Evolutionary conservation across 2,113 vertebrate genomes (phyloP).

Genomic region (Cygnus buccinator): DNA sequence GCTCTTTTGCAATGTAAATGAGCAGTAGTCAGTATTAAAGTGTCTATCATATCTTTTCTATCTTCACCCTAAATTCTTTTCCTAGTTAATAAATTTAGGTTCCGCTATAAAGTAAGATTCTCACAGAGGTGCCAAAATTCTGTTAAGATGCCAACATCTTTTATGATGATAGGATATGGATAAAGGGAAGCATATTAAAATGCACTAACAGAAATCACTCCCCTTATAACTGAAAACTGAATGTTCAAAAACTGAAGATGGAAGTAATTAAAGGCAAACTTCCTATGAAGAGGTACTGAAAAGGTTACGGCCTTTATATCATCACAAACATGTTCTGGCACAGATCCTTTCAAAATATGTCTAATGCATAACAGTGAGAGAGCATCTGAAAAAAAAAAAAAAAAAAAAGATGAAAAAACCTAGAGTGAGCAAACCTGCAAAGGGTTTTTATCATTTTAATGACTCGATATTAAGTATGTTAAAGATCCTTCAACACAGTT

Average conservation of each 20-base stretch:
- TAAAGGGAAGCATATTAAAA: background rate
- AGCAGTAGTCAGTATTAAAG: background rate
- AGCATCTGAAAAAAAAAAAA: slow-evolving; percentile 4
- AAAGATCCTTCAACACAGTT: slow-evolving; percentile 28
- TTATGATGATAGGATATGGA: background rate
- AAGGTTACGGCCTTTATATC: slow-evolving; percentile 39
- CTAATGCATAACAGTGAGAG: slow-evolving; percentile 47
- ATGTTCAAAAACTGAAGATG: background rate
- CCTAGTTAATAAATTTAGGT: background rate
- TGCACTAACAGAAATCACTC: background rate
- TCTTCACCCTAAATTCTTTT: background rate
- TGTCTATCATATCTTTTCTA: background rate
- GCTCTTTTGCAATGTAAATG: background rate
- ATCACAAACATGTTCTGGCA: slow-evolving; percentile 46
- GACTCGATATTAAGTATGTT: background rate
- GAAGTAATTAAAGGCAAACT: slow-evolving; percentile 26
- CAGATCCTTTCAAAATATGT: slow-evolving; percentile 44
- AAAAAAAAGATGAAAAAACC: slow-evolving; percentile 55
- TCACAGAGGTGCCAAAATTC: background rate
- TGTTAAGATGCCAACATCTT: background rate
- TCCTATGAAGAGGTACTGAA: background rate
- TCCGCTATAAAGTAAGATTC: background rate
- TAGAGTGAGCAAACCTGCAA: background rate
- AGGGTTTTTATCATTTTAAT: slow-evolving; percentile 8
- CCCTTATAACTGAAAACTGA: background rate